phyloP scores from a whole-genome alignment of 2,888 invertebrate species.

The Andrena dorsata region DNA sequence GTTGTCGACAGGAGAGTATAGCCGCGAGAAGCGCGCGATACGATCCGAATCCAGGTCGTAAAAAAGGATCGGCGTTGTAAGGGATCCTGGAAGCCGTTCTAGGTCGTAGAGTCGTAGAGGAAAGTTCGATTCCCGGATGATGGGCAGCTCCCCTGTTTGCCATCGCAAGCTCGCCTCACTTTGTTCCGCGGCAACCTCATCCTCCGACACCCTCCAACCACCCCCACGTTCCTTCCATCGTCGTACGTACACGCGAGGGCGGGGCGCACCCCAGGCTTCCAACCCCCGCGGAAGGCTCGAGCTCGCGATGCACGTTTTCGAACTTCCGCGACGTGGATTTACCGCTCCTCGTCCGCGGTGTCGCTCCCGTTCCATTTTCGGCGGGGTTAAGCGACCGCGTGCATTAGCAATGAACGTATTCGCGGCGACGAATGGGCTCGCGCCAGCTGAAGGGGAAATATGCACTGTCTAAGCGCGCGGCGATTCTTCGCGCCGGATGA shows the following conservation, averaged over 20 bases:
- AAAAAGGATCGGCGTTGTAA: constrained; percentile 60
- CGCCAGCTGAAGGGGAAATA: neutral
- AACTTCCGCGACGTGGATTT: constrained; percentile 66
- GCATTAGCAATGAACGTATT: constrained; percentile 15
- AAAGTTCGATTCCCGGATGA: constrained; percentile 70
- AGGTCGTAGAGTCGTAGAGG: constrained; percentile 45
- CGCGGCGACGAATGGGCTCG: constrained; percentile 5
- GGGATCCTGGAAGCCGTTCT: constrained; percentile 65
- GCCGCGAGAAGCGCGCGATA: constrained; percentile 32
- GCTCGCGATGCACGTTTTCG: constrained; percentile 39
- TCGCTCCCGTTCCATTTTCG: constrained; percentile 45
- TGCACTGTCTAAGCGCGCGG: neutral
- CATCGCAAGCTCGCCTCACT: constrained; percentile 42
- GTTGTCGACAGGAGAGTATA: no score
- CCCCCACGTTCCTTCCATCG: constrained; percentile 16
- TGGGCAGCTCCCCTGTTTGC: constrained; percentile 66
- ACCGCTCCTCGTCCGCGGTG: constrained; percentile 49
- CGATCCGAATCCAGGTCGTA: constrained; percentile 63
- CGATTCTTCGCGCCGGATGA: neutral
- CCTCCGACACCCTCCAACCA: constrained; percentile 4
- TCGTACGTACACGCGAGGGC: neutral
- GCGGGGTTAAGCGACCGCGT: constrained; percentile 43
- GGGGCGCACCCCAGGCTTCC: constrained; percentile 28
- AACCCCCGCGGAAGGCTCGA: constrained; percentile 6
- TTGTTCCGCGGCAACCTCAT: constrained; percentile 4